These are phyloP conservation scores for Eupithecia insigniata DNA, from an alignment of 2,888 invertebrate genomes.

Conservation along the genomic window DNA sequence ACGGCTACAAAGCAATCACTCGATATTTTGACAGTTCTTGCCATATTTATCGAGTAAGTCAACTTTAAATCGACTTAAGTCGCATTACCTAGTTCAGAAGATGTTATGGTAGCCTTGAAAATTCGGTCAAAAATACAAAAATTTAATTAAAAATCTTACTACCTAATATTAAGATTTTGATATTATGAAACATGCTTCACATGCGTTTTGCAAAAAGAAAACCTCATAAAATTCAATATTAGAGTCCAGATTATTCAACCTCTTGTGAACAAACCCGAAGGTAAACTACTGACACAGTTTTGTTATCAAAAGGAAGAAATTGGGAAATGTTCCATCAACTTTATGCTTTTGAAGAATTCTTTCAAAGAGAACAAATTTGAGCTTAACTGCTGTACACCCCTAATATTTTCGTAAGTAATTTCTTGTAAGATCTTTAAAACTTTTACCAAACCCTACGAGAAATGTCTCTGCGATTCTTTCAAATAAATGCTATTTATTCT, in stretches of 20 bases:
- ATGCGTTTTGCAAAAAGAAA: neutral
- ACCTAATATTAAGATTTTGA: too few species aligned
- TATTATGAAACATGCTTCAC: neutral
- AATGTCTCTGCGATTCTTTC: too few species aligned
- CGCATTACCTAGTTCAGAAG: too few species aligned
- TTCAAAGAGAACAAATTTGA: neutral
- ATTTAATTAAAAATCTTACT: too few species aligned
- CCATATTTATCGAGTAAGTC: too few species aligned
- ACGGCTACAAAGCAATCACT: too few species aligned
- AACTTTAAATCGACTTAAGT: too few species aligned
- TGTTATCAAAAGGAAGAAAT: neutral
- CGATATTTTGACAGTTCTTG: too few species aligned
- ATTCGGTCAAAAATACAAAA: too few species aligned
- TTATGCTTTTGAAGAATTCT: neutral
- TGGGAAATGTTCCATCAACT: neutral
- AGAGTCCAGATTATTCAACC: neutral
- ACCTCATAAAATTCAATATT: neutral
- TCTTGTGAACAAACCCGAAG: neutral
- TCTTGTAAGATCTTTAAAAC: neutral
- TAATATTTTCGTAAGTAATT: neutral
- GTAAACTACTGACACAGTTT: slow-evolving; percentile 2
- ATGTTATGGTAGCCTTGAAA: neutral
- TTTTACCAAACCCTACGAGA: neutral
- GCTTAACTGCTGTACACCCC: neutral
- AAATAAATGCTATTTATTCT: too few species aligned